Evolutionary conservation across 1,140 invertebrate genomes (phyloP), one percentile per base, ranked within the genome.

Genomic region (Ceratosolen solmsi): DNA sequence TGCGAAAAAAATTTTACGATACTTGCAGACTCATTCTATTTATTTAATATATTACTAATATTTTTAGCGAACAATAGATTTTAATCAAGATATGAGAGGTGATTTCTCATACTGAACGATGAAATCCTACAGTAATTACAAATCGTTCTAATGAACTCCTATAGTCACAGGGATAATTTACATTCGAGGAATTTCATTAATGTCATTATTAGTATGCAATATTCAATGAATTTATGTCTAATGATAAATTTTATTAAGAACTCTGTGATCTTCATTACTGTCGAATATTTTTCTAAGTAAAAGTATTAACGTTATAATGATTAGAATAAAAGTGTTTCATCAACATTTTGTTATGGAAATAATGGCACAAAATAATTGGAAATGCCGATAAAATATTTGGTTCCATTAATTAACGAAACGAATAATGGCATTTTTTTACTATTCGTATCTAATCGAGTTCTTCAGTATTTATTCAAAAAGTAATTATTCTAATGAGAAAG

Each of bases 231-330:
- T 33, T 73, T 27, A 17, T 36, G 3, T 30, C 27, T 54, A 51
- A 54, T 51, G 27, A 51, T 65, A 78, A 51, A 78, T 54, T 60
- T 68, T 36, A 78, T 78, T 78, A 65, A 78, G 63, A 68, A 68
- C 41, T 68, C 30, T 76, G 56, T 41, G 11, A 68, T n/a, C 38
- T 41, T 30, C 15, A 22, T 65, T 75, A 38, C 33, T 60, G 22
- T 20, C 13, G 11, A 27, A 25, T 11, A 27, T 60, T 8, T 36
- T 58, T 74, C 51, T 22, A 38, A 22, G 36, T n/a, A 22, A 41
- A 33, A 11, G 17, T 60, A 75, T 27, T 75, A 75, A 41, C 22
- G 38, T 15, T n/a, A 41, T 0, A 7, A 41, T 25, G 13, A 70
- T 13, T 8, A 46, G 41, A 70, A 41, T 41, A 20, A 25, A 41